Evolutionary conservation across 2,888 invertebrate species (phyloP).

Genomic region (Sympetrum striolatum): DNA sequence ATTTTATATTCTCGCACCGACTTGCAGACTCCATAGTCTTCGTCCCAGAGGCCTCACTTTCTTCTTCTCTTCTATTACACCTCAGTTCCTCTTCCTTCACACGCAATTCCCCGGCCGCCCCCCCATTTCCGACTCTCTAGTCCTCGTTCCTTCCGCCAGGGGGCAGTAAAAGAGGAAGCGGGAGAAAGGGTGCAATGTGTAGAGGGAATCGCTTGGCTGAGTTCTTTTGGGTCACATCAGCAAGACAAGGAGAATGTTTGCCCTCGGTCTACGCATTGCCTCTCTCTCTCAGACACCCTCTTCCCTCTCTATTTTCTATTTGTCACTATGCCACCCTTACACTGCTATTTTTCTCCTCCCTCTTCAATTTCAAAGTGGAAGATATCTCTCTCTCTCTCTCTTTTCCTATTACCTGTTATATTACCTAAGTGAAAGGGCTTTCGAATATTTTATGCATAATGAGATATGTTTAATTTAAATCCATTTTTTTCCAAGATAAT

Average conservation of each 20-base stretch:
- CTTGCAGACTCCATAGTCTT: too few species aligned
- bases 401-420: too few species aligned
- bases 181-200: neutral
- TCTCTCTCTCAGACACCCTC: neutral
- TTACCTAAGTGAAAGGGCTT: too few species aligned
- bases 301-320: neutral
- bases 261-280: neutral
- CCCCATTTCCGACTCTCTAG: neutral
- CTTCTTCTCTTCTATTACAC: too few species aligned
- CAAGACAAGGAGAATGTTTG: neutral
- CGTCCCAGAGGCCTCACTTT: too few species aligned
- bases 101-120: neutral
- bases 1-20: too few species aligned
- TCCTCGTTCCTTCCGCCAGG: neutral
- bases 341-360: neutral
- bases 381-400: neutral
- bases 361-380: neutral
- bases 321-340: neutral
- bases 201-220: neutral
- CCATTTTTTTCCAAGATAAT: too few species aligned
- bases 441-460: too few species aligned
- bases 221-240: neutral
- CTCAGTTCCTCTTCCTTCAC: neutral
- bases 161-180: neutral
- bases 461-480: too few species aligned